A percentile compares a stretch with the other conserved stretches of the same genome.
Evolutionary conservation across 2,113 vertebrate genomes (phyloP).

Genomic region (Halcyon senegalensis): DNA sequence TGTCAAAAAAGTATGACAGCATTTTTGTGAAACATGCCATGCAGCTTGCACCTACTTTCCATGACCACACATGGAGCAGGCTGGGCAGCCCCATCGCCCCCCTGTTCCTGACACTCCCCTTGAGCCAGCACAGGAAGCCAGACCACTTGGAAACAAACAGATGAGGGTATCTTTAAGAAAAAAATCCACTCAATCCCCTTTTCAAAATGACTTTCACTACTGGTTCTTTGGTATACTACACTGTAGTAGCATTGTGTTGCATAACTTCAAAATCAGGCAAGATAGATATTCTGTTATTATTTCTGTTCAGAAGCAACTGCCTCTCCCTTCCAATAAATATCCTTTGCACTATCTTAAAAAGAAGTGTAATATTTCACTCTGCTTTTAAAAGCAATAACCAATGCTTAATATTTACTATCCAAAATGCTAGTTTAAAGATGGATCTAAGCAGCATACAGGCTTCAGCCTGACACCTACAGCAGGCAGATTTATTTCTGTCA

Average conservation of each 20-base stretch:
- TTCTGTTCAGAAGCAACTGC: neutral
- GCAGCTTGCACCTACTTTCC: neutral
- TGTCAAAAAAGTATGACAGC: neutral
- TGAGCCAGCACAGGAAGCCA: neutral
- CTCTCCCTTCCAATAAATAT: neutral
- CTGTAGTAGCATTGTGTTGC: neutral
- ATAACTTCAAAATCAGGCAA: neutral
- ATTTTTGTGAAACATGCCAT: neutral
- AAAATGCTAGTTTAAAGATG: neutral
- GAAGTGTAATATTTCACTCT: neutral
- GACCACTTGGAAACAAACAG: neutral
- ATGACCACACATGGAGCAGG: neutral
- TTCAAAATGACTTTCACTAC: neutral
- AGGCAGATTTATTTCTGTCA: neutral
- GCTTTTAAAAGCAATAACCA: neutral
- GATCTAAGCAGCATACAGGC: neutral
- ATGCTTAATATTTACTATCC: neutral
- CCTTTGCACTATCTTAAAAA: neutral
- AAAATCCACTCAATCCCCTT: neutral
- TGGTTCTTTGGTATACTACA: neutral
- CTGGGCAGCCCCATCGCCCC: neutral
- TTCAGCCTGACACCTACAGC: neutral
- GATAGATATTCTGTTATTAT: neutral
- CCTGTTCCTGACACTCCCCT: accelerated
- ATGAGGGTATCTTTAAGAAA: neutral